Conservation (phyloP, 2,113 vertebrate species). For the Cinclus cinclus region DNA sequence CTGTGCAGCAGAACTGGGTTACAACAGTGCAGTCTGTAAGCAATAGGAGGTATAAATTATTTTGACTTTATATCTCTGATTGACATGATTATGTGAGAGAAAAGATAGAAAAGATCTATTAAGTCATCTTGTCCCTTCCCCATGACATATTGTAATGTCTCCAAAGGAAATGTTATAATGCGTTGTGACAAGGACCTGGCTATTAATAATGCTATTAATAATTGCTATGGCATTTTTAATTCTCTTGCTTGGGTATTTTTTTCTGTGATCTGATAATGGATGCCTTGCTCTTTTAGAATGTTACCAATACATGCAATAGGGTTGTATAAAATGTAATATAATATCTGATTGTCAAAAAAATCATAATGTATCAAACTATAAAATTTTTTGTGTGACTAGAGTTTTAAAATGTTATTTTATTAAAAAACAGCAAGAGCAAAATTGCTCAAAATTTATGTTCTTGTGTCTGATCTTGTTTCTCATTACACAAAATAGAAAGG, state of each 20-base stretch:
- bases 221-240: slow-evolving; percentile 10
- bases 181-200: slow-evolving; percentile 19
- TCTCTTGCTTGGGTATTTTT: neutral
- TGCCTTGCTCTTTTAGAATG: neutral
- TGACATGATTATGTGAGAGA: slow-evolving; percentile 30
- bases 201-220: slow-evolving; percentile 34
- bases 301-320: neutral
- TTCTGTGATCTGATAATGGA: neutral
- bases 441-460: neutral
- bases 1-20: neutral
- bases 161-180: slow-evolving; percentile 15
- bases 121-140: slow-evolving; percentile 28
- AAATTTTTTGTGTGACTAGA: neutral
- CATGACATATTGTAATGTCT: neutral
- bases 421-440: neutral
- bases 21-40: neutral
- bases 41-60: neutral
- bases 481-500: neutral
- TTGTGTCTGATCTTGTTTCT: neutral
- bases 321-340: neutral
- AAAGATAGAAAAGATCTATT: slow-evolving; percentile 33
- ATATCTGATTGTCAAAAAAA: neutral
- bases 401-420: neutral
- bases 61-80: neutral
- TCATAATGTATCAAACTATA: neutral